Evolutionary conservation across 2,888 invertebrate genomes (phyloP), one percentile per base, ranked within the genome.

Genomic region (Meloe dianella): DNA sequence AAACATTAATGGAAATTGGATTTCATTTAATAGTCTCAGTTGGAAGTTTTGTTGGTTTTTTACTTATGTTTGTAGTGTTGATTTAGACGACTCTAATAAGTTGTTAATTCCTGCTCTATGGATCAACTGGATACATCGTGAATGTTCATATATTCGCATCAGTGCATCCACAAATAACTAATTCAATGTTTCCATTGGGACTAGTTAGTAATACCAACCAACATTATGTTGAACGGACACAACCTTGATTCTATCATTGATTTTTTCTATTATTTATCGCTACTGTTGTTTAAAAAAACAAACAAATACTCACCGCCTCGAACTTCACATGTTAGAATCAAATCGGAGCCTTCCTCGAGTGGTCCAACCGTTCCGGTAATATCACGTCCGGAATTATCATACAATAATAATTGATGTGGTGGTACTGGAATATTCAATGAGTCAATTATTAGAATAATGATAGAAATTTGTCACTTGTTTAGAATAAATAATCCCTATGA

Each of bases 251-350:
- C 7, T 41, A 41, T 41, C 41, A 12, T 17, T 17, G 8, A 41
- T 17, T 41, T 7, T 41, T 7, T 35, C 12, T n/a, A 10, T 12
- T n/a, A 4, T 6, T n/a, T 41, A 41, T 35, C 14, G 14, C 17
- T 41, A 41, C 17, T 41, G n/a, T 41, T 41, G 41, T 41, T n/a
- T 54, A 10, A 10, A 27, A 58, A 17, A 41, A n/a, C 5, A 41
- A 41, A 35, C 14, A 12, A 22, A 17, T 61, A 82, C 91, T 91
- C 87, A 95, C 95, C 95, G 76, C 95, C 95, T 78, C 93, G 88
- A 67, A 95, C 95, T 87, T 94, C 93, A 81, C 95, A 95, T 70
- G 92, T 92, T 69, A 96, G 85, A 38, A 92, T 89, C 74, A 95
- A 86, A 75, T 92, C 92, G 70, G 92, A 88, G 35, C 92, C 92